Evolutionary conservation across 1,140 invertebrate species (phyloP), one percentile per base, ranked within the genome.

Genomic region (Onthophagus taurus): DNA sequence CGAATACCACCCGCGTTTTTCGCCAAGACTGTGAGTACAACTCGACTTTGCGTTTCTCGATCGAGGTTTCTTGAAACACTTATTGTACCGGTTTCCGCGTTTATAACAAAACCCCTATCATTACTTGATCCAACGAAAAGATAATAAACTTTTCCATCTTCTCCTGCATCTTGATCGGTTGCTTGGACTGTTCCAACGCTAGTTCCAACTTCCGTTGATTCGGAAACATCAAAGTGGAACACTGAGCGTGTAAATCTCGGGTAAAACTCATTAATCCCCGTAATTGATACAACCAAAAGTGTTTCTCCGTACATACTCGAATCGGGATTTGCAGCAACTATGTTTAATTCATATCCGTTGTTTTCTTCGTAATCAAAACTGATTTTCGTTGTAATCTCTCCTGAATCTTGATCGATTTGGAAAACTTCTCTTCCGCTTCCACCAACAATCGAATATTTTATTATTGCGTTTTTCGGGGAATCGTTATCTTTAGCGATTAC

Each of bases 181-280:
- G 93, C 93, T 65, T 84, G 80, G 21, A 97, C 81, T 12, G 76
- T 72, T 4, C 92, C 92, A 16, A 97, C 81, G 14, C 78, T 78
- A 3, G 85, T 87, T 5, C 90, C 91, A 8, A 93, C 77, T 43
- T 83, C 77, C 0, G 89, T 85, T 18, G 89, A 90, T 68, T 97
- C 94, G 7, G 89, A 93, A 5, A 97, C 88, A 55, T 89, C 84
- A 65, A 97, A 92, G 53, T 89, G 83, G 59, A 97, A 97, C 1
- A 88, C 83, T 1, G 88, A 81, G 64, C 94, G 84, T 31, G 89
- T 72, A 61, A 98, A 99, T 52, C 81, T 79, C 0, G 94, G 94
- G 65, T 81, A 89, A 58, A 77, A 96, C 66, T 97, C 93, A 64
- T 97, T 97, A 0, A 89, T 80, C 0, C 92, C 89, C 0, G 81